Base-by-base conservation (phyloP, 2,888 invertebrate species). In the Calliopum simillimum region DNA sequence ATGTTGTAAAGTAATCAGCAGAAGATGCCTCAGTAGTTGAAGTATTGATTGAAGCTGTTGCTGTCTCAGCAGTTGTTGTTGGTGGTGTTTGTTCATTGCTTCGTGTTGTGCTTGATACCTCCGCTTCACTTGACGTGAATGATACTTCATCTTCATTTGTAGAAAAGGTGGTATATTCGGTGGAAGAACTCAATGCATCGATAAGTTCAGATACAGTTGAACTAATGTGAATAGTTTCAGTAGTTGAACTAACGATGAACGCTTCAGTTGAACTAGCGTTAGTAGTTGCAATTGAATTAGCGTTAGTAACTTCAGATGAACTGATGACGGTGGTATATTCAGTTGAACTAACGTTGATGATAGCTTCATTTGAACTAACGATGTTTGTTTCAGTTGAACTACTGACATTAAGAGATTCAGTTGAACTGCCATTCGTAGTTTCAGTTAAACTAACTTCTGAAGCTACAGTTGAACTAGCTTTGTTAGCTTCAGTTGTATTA, bases 51-150 rank as follows among this genome's bases (percentile, higher is more conserved):
- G 56, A 25, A 33, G 56, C 4, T 14, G 51, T 23, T 6, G 33
- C 13, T 19, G 58, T n/a, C 33, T 43, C 41, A 21, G 51, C 6
- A n/a, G 25, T 43, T 21, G 33, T 6, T 71, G 69, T 53, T 13
- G 25, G 44, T 33, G 69, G 21, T 53, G 33, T 33, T 8, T 33
- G 33, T 4, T 33, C 33, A 33, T 33, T 33, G 8, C 33, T 2
- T 8, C 8, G 8, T 2, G 6, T 33, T 33, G 33, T 33, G 33
- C 33, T 33, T 33, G 33, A 33, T 33, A 8, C 5, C 33, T 33
- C 33, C 8, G 33, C 8, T 6, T 33, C 46, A 19, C 59, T 44
- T 25, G 63, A 12, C 21, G 43, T 41, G 66, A 70, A 69, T 33
- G 33, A 33, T 33, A 8, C 33, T 53, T 66, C 68, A 41, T 44